phyloP scores from a whole-genome alignment of 2,113 vertebrate species.

The Malaclemys terrapin region DNA sequence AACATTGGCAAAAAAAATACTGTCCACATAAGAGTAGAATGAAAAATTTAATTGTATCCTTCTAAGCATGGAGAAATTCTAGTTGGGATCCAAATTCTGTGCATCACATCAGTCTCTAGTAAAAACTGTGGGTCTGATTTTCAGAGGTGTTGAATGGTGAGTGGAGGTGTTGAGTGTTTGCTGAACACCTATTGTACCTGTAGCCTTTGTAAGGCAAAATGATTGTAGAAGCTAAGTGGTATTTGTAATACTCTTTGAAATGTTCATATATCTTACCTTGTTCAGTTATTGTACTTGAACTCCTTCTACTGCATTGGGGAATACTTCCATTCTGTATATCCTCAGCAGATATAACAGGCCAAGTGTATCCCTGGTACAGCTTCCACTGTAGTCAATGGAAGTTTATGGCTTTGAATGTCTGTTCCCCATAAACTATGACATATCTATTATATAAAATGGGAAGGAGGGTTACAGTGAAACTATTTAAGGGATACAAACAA shows the following conservation, averaged over 20 bases:
- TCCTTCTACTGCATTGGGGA: not conserved
- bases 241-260: not conserved
- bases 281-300: not conserved
- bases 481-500: not conserved
- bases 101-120: not conserved
- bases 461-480: not conserved
- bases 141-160: not conserved
- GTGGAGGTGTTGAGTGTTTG: too few species aligned
- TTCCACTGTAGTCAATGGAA: not conserved
- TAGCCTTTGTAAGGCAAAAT: not conserved
- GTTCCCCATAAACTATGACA: not conserved
- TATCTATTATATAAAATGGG: not conserved
- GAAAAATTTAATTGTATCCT: not conserved
- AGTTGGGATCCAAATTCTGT: not conserved
- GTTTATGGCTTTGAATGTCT: not conserved
- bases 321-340: accelerated
- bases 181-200: not conserved
- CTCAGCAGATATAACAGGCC: not conserved
- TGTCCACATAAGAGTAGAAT: not conserved
- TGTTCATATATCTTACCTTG: not conserved
- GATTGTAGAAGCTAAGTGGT: not conserved
- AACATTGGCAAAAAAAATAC: not conserved
- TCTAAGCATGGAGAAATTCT: not conserved
- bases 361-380: not conserved
- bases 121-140: not conserved